Percentiles rank a stretch among this genome's conserved stretches.
Conservation (phyloP, 2,888 invertebrate genomes). For the Erebia epiphron region DNA sequence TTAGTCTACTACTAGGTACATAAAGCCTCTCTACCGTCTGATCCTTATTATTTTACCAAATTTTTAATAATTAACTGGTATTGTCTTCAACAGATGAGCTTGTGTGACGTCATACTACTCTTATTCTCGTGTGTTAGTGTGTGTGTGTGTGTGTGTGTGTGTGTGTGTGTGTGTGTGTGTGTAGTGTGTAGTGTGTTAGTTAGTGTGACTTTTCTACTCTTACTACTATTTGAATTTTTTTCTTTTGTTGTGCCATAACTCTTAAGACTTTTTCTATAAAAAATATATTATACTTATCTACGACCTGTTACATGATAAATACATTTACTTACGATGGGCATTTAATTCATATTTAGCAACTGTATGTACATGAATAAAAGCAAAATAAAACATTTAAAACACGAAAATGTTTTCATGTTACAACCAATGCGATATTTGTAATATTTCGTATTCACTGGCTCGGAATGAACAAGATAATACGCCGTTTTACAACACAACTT, state of each 20-base stretch:
- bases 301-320: neutral
- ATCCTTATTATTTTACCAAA: neutral
- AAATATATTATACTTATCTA: neutral
- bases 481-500: slow-evolving; percentile 26
- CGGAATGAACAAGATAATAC: slow-evolving; percentile 29
- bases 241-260: no score
- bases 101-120: neutral
- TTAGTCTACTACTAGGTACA: no score
- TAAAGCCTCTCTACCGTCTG: neutral
- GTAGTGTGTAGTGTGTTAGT: no score
- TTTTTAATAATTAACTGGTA: neutral
- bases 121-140: no score
- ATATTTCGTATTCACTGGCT: slow-evolving; percentile 23
- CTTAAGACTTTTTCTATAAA: no score
- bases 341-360: neutral
- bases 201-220: no score
- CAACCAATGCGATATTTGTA: slow-evolving; percentile 8
- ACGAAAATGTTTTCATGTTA: slow-evolving; percentile 6
- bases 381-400: slow-evolving; percentile 11
- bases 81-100: neutral
- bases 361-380: neutral
- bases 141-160: no score
- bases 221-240: no score
- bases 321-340: neutral
- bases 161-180: no score